Percentiles rank a stretch among this genome's conserved stretches.
Evolutionary conservation across 2,797 vertebrate genomes (phyloP).

Genomic region (Amblyopsis hoosieri): DNA sequence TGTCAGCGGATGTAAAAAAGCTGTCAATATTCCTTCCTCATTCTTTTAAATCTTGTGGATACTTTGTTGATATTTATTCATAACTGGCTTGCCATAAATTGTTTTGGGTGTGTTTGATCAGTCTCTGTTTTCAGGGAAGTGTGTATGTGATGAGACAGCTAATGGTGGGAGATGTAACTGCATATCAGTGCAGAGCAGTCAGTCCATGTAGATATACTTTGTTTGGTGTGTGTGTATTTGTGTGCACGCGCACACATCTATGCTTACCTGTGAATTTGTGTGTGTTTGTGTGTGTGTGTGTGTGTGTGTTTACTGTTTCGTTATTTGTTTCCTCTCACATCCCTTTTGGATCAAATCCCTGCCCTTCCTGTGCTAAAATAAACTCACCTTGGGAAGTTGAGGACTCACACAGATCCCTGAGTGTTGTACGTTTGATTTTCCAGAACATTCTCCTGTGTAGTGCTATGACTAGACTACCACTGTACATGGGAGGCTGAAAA

Average conservation of each 20-base stretch:
- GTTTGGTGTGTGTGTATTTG: constrained; percentile 17
- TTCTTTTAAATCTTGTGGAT: constrained; percentile 63
- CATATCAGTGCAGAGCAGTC: constrained; percentile 74
- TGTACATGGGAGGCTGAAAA: constrained; percentile 11
- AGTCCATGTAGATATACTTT: constrained; percentile 46
- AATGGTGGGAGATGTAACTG: constrained; percentile 64
- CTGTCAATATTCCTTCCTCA: constrained; percentile 33
- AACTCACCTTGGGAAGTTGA: constrained; percentile 75
- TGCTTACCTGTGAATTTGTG: constrained; percentile 1
- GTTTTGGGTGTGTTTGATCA: constrained; percentile 63
- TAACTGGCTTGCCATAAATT: constrained; percentile 70
- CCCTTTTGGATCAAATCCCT: constrained; percentile 76
- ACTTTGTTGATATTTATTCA: constrained; percentile 68
- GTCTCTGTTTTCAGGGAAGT: constrained; percentile 61
- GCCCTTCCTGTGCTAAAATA: constrained; percentile 79
- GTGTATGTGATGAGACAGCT: constrained; percentile 59
- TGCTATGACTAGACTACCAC: constrained; percentile 1
- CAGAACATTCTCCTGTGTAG: constrained; percentile 14
- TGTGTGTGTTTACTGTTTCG: constrained; percentile 44
- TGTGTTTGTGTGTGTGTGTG: constrained; percentile 18
- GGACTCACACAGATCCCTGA: constrained; percentile 62
- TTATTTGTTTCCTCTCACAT: constrained; percentile 60
- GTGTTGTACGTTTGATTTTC: constrained; percentile 61
- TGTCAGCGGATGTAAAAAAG: neutral
- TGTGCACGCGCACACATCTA: neutral